Percentiles rank a stretch among this genome's conserved stretches.
These are phyloP conservation scores for Ormyrus rosae DNA, from an alignment of 2,888 invertebrate species.

Conservation along the genomic window DNA sequence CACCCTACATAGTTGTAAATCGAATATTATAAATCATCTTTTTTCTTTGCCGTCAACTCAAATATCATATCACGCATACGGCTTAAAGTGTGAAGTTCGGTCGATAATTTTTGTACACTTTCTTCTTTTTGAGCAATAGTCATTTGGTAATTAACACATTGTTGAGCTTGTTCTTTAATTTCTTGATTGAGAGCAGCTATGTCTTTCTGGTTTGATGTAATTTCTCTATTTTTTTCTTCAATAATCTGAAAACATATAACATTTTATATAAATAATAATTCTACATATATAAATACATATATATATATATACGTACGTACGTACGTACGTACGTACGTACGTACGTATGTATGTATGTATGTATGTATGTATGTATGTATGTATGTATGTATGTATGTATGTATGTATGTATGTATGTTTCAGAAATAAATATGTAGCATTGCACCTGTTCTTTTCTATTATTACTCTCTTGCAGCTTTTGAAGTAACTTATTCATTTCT, in stretches of 20 bases:
- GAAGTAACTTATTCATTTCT: conserved; percentile 60
- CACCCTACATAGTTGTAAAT: conserved; percentile 29
- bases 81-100: conserved; percentile 66
- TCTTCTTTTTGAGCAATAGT: conserved; percentile 67
- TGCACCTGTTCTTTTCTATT: conserved; percentile 67
- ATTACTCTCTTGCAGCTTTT: conserved; percentile 64
- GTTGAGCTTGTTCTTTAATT: conserved; percentile 64
- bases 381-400: too few relatives aligned
- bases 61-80: conserved; percentile 72
- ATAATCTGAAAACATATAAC: conserved; percentile 61
- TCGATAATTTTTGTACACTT: conserved; percentile 61
- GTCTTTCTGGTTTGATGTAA: conserved; percentile 64
- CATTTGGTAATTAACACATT: conserved; percentile 64
- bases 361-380: too few relatives aligned
- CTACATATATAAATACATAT: conserved; percentile 4
- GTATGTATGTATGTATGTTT: conserved; percentile 3
- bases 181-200: conserved; percentile 69
- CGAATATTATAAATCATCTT: conserved; percentile 62
- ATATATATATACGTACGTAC: background rate
- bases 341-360: too few relatives aligned
- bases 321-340: too few relatives aligned
- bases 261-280: conserved; percentile 21
- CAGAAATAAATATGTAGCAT: conserved; percentile 14
- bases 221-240: conserved; percentile 65
- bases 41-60: conserved; percentile 69